Evolutionary conservation across 1,140 invertebrate species (phyloP).

Genomic region (Lordiphosa stackelbergi): DNA sequence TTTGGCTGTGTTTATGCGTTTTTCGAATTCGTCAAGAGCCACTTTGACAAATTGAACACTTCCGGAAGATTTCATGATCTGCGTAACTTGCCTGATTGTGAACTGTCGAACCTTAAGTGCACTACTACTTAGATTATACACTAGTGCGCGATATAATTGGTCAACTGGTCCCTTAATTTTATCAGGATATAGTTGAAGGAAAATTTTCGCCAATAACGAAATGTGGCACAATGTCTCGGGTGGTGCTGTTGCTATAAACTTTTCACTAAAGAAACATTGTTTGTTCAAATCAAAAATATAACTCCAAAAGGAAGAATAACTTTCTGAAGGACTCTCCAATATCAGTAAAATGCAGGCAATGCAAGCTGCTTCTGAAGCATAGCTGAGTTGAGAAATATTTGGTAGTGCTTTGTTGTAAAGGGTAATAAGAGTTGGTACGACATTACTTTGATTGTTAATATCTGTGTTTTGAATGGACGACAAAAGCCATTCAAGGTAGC

Average conservation of each 20-base stretch:
- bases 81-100: constrained; percentile 65
- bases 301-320: constrained; percentile 81
- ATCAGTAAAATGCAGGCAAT: constrained; percentile 86
- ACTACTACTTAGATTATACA: constrained; percentile 81
- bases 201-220: constrained; percentile 81
- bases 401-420: constrained; percentile 84
- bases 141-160: constrained; percentile 81
- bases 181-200: constrained; percentile 81
- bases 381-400: constrained; percentile 80
- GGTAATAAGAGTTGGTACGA: constrained; percentile 80
- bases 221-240: constrained; percentile 83
- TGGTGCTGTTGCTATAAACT: constrained; percentile 84
- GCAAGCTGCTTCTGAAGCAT: constrained; percentile 88
- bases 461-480: constrained; percentile 79
- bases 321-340: constrained; percentile 77
- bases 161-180: constrained; percentile 80
- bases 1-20: constrained; percentile 80
- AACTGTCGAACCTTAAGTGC: constrained; percentile 68
- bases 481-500: constrained; percentile 87
- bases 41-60: constrained; percentile 71
- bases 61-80: constrained; percentile 46
- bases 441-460: constrained; percentile 21
- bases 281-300: constrained; percentile 85
- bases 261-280: constrained; percentile 89
- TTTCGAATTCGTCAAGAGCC: constrained; percentile 80